A percentile compares a stretch with the other conserved stretches of the same genome.
phyloP scores from a whole-genome alignment of 2,888 invertebrate genomes.

The Pimpla rufipes region DNA sequence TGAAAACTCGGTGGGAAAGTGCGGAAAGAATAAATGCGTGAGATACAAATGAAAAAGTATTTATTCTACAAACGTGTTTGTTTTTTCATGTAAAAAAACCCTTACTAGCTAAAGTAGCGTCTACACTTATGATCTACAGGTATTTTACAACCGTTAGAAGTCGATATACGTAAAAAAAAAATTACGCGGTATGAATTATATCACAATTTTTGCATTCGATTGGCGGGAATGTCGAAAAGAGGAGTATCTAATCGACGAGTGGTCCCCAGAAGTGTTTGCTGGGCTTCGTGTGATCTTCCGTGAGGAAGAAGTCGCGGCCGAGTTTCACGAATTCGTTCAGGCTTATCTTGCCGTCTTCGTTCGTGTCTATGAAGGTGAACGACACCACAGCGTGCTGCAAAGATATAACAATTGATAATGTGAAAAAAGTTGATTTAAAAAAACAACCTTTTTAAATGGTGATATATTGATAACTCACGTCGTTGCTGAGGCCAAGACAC shows the following conservation, averaged over 20 bases:
- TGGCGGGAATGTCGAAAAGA: constrained; percentile 15
- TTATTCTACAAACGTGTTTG: constrained; percentile 59
- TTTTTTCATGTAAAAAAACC: constrained; percentile 59
- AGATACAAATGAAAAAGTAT: constrained; percentile 63
- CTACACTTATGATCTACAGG: constrained; percentile 55
- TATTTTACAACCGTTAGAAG: constrained; percentile 49
- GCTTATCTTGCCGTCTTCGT: constrained; percentile 92
- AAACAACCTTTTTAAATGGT: constrained; percentile 9
- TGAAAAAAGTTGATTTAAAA: constrained; percentile 17
- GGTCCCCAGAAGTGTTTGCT: constrained; percentile 96
- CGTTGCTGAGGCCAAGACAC: constrained; percentile 91
- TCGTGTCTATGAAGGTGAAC: constrained; percentile 92
- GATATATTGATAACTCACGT: constrained; percentile 84
- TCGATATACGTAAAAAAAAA: constrained; percentile 52
- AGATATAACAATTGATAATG: constrained; percentile 35
- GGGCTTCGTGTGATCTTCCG: constrained; percentile 91
- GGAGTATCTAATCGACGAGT: constrained; percentile 86
- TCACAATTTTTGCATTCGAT: constrained; percentile 65
- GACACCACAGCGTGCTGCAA: constrained; percentile 90
- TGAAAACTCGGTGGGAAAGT: neutral
- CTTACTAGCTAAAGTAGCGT: constrained; percentile 47
- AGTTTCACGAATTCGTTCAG: constrained; percentile 92
- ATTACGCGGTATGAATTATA: constrained; percentile 62
- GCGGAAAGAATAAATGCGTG: constrained; percentile 38
- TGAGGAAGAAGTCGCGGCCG: constrained; percentile 92